phyloP scores from a whole-genome alignment of 2,888 invertebrate species.

The Drepanosiphum platanoidis region DNA sequence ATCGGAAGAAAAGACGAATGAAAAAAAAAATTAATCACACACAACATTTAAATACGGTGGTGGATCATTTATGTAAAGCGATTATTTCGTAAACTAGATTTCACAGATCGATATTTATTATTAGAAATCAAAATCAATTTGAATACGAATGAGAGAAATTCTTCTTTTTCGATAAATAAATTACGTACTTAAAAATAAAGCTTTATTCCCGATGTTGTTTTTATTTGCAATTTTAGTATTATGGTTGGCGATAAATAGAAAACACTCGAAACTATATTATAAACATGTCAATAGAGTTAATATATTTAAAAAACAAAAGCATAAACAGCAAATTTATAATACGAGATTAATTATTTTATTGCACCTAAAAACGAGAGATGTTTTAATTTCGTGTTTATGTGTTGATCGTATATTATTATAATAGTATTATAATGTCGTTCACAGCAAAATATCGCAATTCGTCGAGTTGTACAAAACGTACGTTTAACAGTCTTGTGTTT shows the following conservation, averaged over 20 bases:
- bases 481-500: background rate
- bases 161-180: background rate
- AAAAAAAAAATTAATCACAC: background rate
- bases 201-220: background rate
- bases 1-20: no score
- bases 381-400: background rate
- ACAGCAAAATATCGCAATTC: background rate
- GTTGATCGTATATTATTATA: background rate
- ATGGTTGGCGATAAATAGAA: background rate
- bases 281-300: background rate
- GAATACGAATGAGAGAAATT: slow-evolving; percentile 2
- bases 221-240: background rate
- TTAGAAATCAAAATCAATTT: background rate
- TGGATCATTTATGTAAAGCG: no score
- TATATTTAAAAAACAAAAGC: background rate
- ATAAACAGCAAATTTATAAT: background rate
- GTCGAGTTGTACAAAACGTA: background rate
- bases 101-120: background rate
- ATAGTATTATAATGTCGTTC: background rate
- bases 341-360: background rate
- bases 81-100: background rate
- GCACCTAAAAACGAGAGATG: background rate
- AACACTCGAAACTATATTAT: background rate
- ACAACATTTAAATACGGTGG: background rate
- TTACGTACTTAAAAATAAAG: background rate